Percentiles rank a stretch among this genome's conserved stretches.
phyloP scores from a whole-genome alignment of 2,888 invertebrate genomes.

The Phaedon cochleariae region DNA sequence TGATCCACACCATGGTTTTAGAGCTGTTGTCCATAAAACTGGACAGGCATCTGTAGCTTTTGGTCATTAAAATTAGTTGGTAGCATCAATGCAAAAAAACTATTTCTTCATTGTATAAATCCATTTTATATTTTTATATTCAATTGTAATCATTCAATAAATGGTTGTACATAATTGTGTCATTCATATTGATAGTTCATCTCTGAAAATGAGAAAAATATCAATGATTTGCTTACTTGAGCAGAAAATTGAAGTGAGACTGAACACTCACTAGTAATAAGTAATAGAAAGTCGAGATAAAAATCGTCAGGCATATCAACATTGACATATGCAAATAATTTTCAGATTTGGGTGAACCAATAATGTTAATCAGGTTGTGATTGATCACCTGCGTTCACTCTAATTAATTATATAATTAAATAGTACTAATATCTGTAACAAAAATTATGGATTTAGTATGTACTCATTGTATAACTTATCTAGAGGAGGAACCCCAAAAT shows the following conservation, averaged over 20 bases:
- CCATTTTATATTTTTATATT: no score
- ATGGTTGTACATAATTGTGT: no score
- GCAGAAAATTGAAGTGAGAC: no score
- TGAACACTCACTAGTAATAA: no score
- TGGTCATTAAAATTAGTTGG: constrained; percentile 25
- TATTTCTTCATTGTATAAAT: no score
- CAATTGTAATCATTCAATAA: no score
- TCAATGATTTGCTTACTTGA: no score
- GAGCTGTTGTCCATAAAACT: constrained; percentile 48
- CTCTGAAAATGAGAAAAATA: no score
- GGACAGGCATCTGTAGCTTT: constrained; percentile 43
- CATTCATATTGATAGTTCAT: no score
- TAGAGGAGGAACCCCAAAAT: background rate
- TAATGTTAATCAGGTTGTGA: background rate
- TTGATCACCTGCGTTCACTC: background rate
- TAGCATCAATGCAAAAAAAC: no score
- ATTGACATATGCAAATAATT: background rate
- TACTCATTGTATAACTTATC: background rate
- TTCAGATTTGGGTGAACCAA: background rate
- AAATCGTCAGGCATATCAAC: background rate
- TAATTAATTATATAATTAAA: background rate
- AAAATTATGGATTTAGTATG: background rate
- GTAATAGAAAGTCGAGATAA: no score
- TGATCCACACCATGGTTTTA: constrained; percentile 48
- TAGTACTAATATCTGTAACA: background rate